Conservation (phyloP, 2,888 invertebrate species). For the Oscheius sp. region DNA sequence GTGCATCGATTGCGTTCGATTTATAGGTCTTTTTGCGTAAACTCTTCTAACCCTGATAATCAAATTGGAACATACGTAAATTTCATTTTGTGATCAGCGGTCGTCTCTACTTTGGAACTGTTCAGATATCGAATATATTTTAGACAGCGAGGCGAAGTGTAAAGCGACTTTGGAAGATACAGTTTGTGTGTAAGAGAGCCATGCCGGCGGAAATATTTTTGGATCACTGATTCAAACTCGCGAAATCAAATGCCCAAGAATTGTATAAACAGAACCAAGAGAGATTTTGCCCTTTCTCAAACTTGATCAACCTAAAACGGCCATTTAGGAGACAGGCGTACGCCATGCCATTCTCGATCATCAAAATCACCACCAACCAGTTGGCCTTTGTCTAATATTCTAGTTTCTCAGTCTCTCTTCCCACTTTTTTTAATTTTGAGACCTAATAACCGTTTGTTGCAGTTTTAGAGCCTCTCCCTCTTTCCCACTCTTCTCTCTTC, state of each 20-base stretch:
- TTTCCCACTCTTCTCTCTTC: background rate
- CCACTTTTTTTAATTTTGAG: background rate
- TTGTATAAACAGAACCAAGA: background rate
- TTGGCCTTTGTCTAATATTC: background rate
- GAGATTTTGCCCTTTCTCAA: background rate
- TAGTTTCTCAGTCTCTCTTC: background rate
- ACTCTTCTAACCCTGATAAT: too few relatives aligned
- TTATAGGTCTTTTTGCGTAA: slow-evolving; percentile 16
- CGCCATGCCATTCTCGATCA: background rate
- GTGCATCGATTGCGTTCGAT: slow-evolving; percentile 27
- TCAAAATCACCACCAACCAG: slow-evolving; percentile 16
- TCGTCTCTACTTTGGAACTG: too few relatives aligned
- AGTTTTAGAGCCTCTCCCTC: slow-evolving; percentile 10
- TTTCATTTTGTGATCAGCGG: too few relatives aligned
- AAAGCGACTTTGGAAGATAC: too few relatives aligned
- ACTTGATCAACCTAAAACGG: background rate
- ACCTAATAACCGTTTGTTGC: background rate
- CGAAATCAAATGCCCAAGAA: background rate
- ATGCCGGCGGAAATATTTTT: too few relatives aligned
- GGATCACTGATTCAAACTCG: background rate
- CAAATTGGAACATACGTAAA: too few relatives aligned
- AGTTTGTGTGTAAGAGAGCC: too few relatives aligned
- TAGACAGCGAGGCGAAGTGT: too few relatives aligned
- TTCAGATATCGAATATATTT: too few relatives aligned
- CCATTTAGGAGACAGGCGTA: background rate